Evolutionary conservation across 1,140 invertebrate genomes (phyloP).

Genomic region (Drepana arcuata): DNA sequence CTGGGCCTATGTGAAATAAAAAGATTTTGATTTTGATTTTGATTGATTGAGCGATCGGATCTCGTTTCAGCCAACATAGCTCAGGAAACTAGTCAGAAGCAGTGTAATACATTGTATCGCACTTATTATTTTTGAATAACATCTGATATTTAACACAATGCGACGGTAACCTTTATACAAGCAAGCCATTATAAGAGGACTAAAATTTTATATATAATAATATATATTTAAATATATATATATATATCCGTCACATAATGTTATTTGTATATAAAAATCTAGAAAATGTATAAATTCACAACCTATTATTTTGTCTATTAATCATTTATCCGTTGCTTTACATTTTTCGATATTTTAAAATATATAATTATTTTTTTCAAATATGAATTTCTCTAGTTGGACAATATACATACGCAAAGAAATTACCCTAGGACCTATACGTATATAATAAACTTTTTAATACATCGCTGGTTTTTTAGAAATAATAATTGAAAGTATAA

Average conservation of each 20-base stretch:
- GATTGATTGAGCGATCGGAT: no score
- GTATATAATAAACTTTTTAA: no score
- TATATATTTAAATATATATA: constrained; percentile 4
- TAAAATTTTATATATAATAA: constrained; percentile 30
- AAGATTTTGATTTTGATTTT: no score
- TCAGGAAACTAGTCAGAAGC: no score
- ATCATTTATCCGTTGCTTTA: no score
- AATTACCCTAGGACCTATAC: no score
- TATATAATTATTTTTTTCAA: constrained; percentile 14
- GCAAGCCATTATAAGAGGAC: constrained; percentile 15
- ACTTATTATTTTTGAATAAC: neutral
- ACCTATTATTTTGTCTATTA: constrained; percentile 66
- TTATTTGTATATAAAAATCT: constrained; percentile 56
- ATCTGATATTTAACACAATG: neutral
- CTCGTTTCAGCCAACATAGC: no score
- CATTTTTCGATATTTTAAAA: constrained; percentile 13
- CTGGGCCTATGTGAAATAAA: no score
- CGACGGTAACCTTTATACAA: neutral
- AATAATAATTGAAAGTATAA: no score
- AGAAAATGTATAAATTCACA: constrained; percentile 70
- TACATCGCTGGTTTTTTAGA: no score
- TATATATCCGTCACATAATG: neutral
- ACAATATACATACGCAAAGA: constrained; percentile 1
- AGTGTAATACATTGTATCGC: no score
- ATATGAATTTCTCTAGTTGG: constrained; percentile 6